Conservation (phyloP, 2,888 invertebrate species). For the Meiosimyza platycephala region DNA sequence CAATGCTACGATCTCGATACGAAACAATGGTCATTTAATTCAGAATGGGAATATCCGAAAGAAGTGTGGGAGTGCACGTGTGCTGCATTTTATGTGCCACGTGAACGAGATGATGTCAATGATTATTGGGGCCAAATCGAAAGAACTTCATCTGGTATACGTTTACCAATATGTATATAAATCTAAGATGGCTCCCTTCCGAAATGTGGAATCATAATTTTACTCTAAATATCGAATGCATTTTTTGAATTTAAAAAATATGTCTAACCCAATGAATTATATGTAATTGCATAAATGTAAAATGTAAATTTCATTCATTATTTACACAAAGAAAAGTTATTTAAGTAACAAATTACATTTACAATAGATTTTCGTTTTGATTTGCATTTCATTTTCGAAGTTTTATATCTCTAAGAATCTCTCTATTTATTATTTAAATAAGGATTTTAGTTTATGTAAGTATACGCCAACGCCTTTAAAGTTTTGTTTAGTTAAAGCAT, state of each 20-base stretch:
- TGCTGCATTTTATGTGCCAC: conserved; percentile 76
- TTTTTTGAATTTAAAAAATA: conserved; percentile 9
- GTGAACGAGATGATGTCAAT: conserved; percentile 57
- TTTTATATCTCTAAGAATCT: conserved; percentile 2
- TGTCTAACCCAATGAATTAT: conserved; percentile 12
- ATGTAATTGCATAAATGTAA: neutral
- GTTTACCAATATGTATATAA: conserved; percentile 6
- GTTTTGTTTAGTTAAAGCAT: neutral
- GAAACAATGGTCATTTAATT: conserved; percentile 70
- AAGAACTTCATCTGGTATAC: conserved; percentile 8
- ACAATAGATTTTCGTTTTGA: neutral
- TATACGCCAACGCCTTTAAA: neutral
- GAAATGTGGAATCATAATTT: neutral
- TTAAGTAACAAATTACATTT: neutral
- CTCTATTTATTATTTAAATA: neutral
- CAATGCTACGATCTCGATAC: conserved; percentile 75
- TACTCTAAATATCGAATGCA: conserved; percentile 11
- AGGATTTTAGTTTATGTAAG: neutral
- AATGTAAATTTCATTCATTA: conserved; percentile 4
- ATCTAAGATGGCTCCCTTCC: neutral
- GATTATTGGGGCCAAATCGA: conserved; percentile 40
- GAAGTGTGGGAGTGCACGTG: conserved; percentile 80
- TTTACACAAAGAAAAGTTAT: neutral
- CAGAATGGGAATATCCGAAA: conserved; percentile 74
- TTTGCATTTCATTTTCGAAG: neutral